phyloP scores from a whole-genome alignment of 2,888 invertebrate genomes.

The Margaritifera margaritifera region DNA sequence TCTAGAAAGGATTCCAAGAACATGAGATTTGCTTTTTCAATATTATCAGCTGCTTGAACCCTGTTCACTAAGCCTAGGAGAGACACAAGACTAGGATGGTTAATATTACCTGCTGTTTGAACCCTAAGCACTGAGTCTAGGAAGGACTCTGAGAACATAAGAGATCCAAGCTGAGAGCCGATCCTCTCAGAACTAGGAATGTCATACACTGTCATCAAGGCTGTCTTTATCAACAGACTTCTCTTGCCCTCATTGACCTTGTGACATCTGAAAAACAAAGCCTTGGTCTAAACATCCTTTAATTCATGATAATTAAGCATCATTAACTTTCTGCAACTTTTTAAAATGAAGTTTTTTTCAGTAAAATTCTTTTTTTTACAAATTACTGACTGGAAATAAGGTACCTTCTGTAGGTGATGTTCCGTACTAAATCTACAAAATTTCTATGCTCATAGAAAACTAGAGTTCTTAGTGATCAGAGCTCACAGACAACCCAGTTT shows the following conservation, averaged over 20 bases:
- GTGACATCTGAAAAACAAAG: constrained; percentile 7
- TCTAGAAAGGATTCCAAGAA: too few relatives aligned
- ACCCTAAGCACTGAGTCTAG: constrained; percentile 62
- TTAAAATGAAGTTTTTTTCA: not conserved
- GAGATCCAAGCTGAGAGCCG: constrained; percentile 50
- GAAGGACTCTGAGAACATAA: constrained; percentile 68
- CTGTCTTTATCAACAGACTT: constrained; percentile 49
- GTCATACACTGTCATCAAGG: constrained; percentile 54
- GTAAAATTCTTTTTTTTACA: not conserved
- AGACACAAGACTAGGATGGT: not conserved
- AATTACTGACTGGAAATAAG: not conserved
- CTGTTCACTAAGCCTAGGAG: too few relatives aligned
- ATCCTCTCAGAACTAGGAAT: constrained; percentile 48
- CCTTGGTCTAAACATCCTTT: too few relatives aligned
- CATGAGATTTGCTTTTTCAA: too few relatives aligned
- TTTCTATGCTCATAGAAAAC: too few relatives aligned
- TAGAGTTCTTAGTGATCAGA: too few relatives aligned
- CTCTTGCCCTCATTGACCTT: constrained; percentile 34
- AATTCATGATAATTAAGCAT: too few relatives aligned
- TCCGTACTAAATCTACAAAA: too few relatives aligned
- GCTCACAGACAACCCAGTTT: too few relatives aligned
- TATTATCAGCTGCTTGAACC: too few relatives aligned
- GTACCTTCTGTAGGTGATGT: not conserved
- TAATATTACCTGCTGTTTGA: constrained; percentile 39
- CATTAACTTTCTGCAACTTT: too few relatives aligned